Conservation (phyloP, 2,888 invertebrate species). For the Keiferia lycopersicella region DNA sequence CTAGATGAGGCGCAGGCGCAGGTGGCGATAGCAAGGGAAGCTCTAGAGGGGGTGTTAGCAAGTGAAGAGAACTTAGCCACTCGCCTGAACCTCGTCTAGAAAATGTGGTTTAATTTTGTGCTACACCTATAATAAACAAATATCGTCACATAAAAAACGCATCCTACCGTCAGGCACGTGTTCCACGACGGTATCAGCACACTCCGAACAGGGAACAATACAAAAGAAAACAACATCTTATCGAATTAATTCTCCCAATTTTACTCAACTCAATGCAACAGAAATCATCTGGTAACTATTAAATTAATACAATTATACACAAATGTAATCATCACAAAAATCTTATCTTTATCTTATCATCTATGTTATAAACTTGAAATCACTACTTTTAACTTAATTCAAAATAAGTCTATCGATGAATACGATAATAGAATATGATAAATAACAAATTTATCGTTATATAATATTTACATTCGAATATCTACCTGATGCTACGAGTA, state of each 20-base stretch:
- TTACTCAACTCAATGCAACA: conserved; percentile 78
- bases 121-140: conserved; percentile 66
- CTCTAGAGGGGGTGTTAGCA: background rate
- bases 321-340: conserved; percentile 72
- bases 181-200: conserved; percentile 41
- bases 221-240: conserved; percentile 74
- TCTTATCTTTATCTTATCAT: conserved; percentile 57
- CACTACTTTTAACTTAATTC: conserved; percentile 72
- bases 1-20: conserved; percentile 31
- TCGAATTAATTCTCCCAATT: conserved; percentile 69
- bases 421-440: conserved; percentile 75
- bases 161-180: conserved; percentile 45
- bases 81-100: conserved; percentile 44
- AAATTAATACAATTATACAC: conserved; percentile 73
- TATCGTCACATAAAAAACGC: conserved; percentile 43
- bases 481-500: conserved; percentile 68
- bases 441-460: conserved; percentile 74
- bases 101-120: conserved; percentile 56
- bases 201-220: conserved; percentile 61
- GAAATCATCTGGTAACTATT: conserved; percentile 77
- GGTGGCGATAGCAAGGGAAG: background rate
- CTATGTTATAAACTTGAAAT: conserved; percentile 69
- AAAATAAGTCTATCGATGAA: conserved; percentile 74
- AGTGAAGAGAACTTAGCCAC: background rate
- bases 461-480: conserved; percentile 70